Percentiles rank a stretch among this genome's conserved stretches.
Conservation (phyloP, 2,888 invertebrate genomes). For the Erebia epiphron region DNA sequence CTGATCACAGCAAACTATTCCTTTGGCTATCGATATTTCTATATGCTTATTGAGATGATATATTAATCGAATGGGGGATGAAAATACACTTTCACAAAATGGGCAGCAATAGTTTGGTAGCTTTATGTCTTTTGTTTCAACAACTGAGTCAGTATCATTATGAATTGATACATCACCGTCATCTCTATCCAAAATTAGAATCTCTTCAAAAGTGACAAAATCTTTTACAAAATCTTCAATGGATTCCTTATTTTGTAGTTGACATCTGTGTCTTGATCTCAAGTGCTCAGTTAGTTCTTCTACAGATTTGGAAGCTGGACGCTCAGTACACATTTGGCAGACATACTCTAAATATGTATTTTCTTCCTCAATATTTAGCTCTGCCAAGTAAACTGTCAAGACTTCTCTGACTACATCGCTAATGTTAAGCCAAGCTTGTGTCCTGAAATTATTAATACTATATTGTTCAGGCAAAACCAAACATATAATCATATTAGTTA, state of each 20-base stretch:
- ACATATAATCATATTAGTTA: not conserved
- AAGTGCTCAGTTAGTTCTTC: slow-evolving; percentile 55
- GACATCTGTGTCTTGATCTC: slow-evolving; percentile 43
- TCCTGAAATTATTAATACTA: slow-evolving; percentile 57
- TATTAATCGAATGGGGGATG: slow-evolving; percentile 57
- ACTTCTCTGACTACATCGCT: slow-evolving; percentile 48
- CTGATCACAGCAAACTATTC: slow-evolving; percentile 54
- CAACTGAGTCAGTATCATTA: not conserved
- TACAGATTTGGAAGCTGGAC: slow-evolving; percentile 43
- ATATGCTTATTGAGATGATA: slow-evolving; percentile 62
- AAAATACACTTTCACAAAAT: slow-evolving; percentile 59
- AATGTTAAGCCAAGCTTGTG: slow-evolving; percentile 37
- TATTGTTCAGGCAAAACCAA: slow-evolving; percentile 22
- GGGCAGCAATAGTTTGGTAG: slow-evolving; percentile 55
- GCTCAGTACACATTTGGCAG: slow-evolving; percentile 58
- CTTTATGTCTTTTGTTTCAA: slow-evolving; percentile 6
- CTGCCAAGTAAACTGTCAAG: slow-evolving; percentile 50
- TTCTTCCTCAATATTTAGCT: slow-evolving; percentile 49
- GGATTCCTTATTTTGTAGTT: slow-evolving; percentile 33
- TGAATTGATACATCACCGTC: slow-evolving; percentile 40
- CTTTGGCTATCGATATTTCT: slow-evolving; percentile 48
- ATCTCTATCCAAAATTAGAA: slow-evolving; percentile 49
- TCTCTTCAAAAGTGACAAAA: slow-evolving; percentile 61
- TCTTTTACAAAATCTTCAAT: slow-evolving; percentile 57
- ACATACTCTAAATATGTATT: slow-evolving; percentile 53